These are phyloP conservation scores for Cavia aperea DNA, from an alignment of 2,113 vertebrate genomes.

Conservation along the genomic window DNA sequence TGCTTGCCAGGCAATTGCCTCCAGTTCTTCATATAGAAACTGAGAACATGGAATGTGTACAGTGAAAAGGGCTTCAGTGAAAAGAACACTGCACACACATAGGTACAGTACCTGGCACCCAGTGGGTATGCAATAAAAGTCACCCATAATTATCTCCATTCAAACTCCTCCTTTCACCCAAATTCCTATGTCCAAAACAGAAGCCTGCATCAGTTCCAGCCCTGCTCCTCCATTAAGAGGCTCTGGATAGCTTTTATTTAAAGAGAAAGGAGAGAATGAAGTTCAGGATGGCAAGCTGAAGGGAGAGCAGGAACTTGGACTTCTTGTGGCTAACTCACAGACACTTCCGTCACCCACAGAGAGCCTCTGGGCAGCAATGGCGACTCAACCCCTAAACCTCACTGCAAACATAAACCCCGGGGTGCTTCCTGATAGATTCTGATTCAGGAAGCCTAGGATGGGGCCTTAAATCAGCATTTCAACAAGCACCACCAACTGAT, in stretches of 20 bases:
- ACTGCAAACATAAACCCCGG: background rate
- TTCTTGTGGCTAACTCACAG: background rate
- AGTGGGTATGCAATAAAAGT: background rate
- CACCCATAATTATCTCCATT: background rate
- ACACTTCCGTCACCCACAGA: background rate
- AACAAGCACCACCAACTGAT: background rate
- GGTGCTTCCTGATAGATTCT: background rate
- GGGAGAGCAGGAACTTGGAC: background rate
- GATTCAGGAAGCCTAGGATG: background rate
- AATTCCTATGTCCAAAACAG: background rate
- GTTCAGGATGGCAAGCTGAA: background rate
- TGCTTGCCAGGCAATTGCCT: background rate
- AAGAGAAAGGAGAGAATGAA: background rate
- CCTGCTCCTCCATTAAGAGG: background rate
- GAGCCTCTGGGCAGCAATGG: background rate
- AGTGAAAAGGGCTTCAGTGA: background rate
- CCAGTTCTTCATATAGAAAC: background rate
- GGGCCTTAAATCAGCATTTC: background rate
- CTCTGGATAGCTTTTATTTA: background rate
- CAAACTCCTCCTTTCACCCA: background rate
- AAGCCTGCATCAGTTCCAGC: background rate
- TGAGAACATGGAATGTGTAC: background rate
- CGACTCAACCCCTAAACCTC: background rate
- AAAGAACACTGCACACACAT: background rate
- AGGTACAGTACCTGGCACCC: background rate